A percentile compares a stretch with the other conserved stretches of the same genome.
phyloP scores from a whole-genome alignment of 2,797 vertebrate species.

The Peromyscus eremicus region DNA sequence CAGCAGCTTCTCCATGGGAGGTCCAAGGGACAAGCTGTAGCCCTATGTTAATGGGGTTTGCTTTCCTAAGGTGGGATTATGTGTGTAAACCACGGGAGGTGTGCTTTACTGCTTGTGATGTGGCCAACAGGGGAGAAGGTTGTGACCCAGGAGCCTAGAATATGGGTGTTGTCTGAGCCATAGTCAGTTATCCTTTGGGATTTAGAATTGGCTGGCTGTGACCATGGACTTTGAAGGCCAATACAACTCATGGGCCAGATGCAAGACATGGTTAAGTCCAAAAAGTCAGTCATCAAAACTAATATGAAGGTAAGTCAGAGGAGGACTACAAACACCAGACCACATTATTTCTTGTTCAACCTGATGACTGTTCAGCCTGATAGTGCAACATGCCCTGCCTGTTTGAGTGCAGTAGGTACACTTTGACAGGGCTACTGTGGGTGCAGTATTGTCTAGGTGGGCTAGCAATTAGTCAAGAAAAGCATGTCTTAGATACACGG shows the following conservation, averaged over 20 bases:
- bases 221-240: neutral
- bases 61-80: neutral
- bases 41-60: neutral
- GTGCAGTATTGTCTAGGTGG: neutral
- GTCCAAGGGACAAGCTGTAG: neutral
- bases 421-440: too few relatives aligned
- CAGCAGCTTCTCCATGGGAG: neutral
- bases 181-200: neutral
- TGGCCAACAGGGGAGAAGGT: neutral
- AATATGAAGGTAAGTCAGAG: neutral
- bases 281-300: neutral
- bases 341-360: neutral
- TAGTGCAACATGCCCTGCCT: neutral
- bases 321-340: neutral
- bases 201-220: neutral
- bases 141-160: neutral
- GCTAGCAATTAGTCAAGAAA: neutral
- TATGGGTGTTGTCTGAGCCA: neutral
- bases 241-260: neutral
- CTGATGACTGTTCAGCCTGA: neutral
- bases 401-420: neutral
- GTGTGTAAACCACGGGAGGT: neutral
- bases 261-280: neutral
- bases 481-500: neutral
- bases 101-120: neutral